Evolutionary conservation across 2,797 vertebrate genomes (phyloP).

Genomic region (Macroramphosus scolopax): DNA sequence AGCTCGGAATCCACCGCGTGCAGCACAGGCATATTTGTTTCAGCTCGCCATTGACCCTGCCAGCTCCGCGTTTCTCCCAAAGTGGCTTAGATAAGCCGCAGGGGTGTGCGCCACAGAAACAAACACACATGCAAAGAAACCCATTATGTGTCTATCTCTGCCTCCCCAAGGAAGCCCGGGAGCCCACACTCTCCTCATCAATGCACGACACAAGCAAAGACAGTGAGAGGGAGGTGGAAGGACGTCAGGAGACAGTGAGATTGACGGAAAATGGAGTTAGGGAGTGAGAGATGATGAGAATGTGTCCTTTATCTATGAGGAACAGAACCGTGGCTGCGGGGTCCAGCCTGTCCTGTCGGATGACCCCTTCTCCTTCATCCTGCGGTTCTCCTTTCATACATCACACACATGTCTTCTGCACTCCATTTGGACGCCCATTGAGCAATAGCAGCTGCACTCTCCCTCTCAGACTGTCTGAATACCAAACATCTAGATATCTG

Average conservation of each 20-base stretch:
- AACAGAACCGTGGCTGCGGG: slow-evolving; percentile 59
- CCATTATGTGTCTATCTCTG: slow-evolving; percentile 40
- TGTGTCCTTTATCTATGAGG: slow-evolving; percentile 57
- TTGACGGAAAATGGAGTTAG: slow-evolving; percentile 11
- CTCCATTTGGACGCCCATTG: slow-evolving; percentile 19
- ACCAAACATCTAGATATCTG: slow-evolving; percentile 40
- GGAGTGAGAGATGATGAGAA: slow-evolving; percentile 17
- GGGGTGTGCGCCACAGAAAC: slow-evolving; percentile 39
- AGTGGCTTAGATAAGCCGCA: slow-evolving; percentile 57
- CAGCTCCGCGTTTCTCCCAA: slow-evolving; percentile 37
- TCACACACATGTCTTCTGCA: not conserved
- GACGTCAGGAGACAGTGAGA: slow-evolving; percentile 7
- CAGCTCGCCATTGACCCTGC: slow-evolving; percentile 48
- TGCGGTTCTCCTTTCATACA: slow-evolving; percentile 12
- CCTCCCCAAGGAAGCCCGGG: slow-evolving; percentile 32
- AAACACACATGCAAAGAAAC: slow-evolving; percentile 56
- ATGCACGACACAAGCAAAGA: slow-evolving; percentile 33
- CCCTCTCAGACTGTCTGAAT: slow-evolving; percentile 29
- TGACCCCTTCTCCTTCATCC: slow-evolving; percentile 36
- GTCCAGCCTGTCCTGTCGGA: slow-evolving; percentile 19
- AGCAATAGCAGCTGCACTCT: slow-evolving; percentile 13
- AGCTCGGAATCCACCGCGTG: slow-evolving; percentile 23
- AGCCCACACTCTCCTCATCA: slow-evolving; percentile 38
- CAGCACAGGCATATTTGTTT: slow-evolving; percentile 42
- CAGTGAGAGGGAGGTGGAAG: slow-evolving; percentile 20